Base-by-base conservation (phyloP, 2,113 vertebrate genomes). In the Castor canadensis region DNA sequence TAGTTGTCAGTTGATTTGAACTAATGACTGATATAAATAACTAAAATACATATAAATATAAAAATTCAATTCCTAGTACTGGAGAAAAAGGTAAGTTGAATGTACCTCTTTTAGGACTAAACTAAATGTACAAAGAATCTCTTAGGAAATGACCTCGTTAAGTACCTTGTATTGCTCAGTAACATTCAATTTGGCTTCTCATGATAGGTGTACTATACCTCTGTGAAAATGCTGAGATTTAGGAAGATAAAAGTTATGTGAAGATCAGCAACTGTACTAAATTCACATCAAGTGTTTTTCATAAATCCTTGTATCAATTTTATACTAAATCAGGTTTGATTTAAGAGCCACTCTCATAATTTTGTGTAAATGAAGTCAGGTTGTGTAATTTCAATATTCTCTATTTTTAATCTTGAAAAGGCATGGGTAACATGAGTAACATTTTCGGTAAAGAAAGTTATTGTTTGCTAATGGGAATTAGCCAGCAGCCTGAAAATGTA, bases 391-490 rank as follows among this genome's bases (percentile, higher is more conserved):
- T 82, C 32, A 45, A 28, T 49, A 73, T 54, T 88, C 38, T 93
- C 30, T 62, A 58, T 88, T 90, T 83, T 90, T 71, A 93, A n/a
- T 76, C 24, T 67, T 26, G 6, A 32, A 58, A 67, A 94, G 60
- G 1, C 62, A 83, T 49, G 32, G 12, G 24, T 76, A 62, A 64
- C 8, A 64, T 52, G 26, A 93, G 15, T 49, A 56, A 82, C 10
- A 89, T 75, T 90, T 81, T 30, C 9, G 49, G 26, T 85, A 22
- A 47, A 85, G 22, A 81, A 96, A 95, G 60, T 62, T n/a, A 71
- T 82, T 84, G 15, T 69, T 86, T 47, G 73, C 32, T 83, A 66
- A 95, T 52, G 0, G 79, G 58, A 97, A 91, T 71, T 96, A 89
- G 38, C 56, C 38, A 79, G 1, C 32, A 66, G 7, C 77, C 22